Evolutionary conservation across 2,888 invertebrate genomes (phyloP), one percentile per base, ranked within the genome.

Genomic region (Drosophila greeni): DNA sequence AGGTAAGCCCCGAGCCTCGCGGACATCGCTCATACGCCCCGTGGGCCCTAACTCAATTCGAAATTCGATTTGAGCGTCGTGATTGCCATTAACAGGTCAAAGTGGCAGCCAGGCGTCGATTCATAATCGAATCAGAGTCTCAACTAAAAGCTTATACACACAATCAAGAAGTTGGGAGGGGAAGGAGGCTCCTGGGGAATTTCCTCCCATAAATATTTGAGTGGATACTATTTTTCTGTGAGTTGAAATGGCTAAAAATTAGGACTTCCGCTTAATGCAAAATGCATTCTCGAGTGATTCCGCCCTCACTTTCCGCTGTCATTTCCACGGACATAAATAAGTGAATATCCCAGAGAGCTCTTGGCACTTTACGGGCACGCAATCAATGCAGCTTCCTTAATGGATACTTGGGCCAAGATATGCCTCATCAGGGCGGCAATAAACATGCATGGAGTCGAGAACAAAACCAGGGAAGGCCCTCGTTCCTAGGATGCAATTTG

Each of bases 1-100:
- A 95, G 95, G 96, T 95, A 84, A 86, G 86, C 76, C 57, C 12
- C 31, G 39, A 16, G 24, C 45, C 7, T 29, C 20, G 20, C 45
- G 51, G n/a, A 16, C 72, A 70, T 81, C 70, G 70, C 56, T 70
- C 64, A 66, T 72, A 73, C 74, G 64, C 68, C 58, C 34, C 74
- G 45, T 24, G 18, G 5, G 12, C 1, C 31, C 14, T 62, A 62
- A 62, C 62, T 62, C 51, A 42, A 62, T 62, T 62, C 34, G 23
- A 62, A 62, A 62, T 36, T 62, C 64, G 52, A 62, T 62, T 62
- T 43, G 36, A 20, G 40, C 55, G 23, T 3, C 29, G 29, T 48
- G 57, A 36, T 49, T 57, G 57, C 57, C 65, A 66, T 66, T 66
- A 66, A 52, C 43, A 62, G 64, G 64, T 47, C 64, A 54, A 64